phyloP scores from a whole-genome alignment of 2,113 vertebrate species.

The Procavia capensis region DNA sequence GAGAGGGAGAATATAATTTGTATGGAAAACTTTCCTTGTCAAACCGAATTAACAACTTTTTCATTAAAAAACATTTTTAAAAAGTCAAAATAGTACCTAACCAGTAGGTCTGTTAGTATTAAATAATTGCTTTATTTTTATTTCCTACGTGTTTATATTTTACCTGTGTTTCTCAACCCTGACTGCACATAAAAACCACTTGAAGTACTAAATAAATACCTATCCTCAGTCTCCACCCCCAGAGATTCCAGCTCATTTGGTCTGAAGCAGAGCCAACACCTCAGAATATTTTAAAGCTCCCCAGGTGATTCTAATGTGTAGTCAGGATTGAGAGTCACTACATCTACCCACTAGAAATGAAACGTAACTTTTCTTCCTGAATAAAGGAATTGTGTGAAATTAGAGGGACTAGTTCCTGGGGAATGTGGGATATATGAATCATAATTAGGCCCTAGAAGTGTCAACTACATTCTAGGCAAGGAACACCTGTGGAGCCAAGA shows the following conservation, averaged over 20 bases:
- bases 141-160: conserved; percentile 13
- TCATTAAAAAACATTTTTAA: neutral
- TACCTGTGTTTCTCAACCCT: neutral
- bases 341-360: conserved; percentile 9
- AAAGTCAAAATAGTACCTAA: neutral
- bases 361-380: conserved; percentile 56
- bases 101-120: neutral
- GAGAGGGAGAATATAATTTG: neutral
- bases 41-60: conserved; percentile 20
- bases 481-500: conserved; percentile 69
- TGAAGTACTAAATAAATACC: conserved; percentile 5
- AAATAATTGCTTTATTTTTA: neutral
- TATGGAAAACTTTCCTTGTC: neutral
- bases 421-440: conserved; percentile 66
- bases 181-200: neutral
- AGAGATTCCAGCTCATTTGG: conserved; percentile 4
- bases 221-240: neutral
- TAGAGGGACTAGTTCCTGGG: conserved; percentile 51
- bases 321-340: conserved; percentile 36
- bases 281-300: conserved; percentile 18
- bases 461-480: conserved; percentile 47
- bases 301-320: conserved; percentile 14
- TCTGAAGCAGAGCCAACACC: neutral
- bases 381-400: conserved; percentile 52
- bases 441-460: conserved; percentile 71